Conservation (phyloP, 2,797 vertebrate species). For the Peromyscus aztecus region DNA sequence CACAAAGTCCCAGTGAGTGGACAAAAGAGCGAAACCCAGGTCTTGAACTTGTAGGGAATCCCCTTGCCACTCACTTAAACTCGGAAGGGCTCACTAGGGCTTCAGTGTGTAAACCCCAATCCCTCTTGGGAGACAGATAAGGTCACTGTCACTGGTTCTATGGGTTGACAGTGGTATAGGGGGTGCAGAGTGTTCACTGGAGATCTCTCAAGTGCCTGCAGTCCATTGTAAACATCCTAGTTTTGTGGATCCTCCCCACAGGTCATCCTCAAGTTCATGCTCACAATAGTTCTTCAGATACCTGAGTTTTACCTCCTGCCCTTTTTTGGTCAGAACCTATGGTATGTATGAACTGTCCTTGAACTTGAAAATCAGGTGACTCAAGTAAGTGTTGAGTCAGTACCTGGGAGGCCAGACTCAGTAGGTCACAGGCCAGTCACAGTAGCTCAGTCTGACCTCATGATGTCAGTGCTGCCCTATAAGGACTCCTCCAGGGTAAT, state of each 20-base stretch:
- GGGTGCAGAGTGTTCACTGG: fast-evolving
- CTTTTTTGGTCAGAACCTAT: not conserved
- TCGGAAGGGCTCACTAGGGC: not conserved
- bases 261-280: not conserved
- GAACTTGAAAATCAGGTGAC: not conserved
- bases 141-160: too few relatives aligned
- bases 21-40: not conserved
- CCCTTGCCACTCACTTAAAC: not conserved
- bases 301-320: not conserved
- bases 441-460: not conserved
- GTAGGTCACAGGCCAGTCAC: not conserved
- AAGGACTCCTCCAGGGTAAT: not conserved
- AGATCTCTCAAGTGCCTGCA: not conserved
- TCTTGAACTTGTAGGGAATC: not conserved
- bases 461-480: too few relatives aligned
- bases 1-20: not conserved
- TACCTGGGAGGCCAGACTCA: not conserved
- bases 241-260: not conserved
- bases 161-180: fast-evolving
- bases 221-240: not conserved
- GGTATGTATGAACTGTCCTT: not conserved
- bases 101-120: too few relatives aligned
- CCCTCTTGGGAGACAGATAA: too few relatives aligned
- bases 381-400: not conserved
- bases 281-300: not conserved